Conservation (phyloP, 2,888 invertebrate genomes). For the Galeopsomyia nigrocyanea region DNA sequence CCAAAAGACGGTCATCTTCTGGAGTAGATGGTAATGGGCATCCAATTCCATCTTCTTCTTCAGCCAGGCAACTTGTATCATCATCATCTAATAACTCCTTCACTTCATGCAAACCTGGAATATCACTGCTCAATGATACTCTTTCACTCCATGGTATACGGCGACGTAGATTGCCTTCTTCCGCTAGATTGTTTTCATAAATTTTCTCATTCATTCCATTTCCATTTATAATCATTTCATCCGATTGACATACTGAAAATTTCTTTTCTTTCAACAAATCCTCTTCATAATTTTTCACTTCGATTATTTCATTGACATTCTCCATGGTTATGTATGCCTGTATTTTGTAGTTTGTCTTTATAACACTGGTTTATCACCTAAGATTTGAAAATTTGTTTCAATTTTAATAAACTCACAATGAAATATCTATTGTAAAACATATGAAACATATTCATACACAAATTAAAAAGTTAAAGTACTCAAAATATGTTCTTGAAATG, state of each 20-base stretch:
- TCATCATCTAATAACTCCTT: slow-evolving; percentile 66
- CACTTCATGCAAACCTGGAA: slow-evolving; percentile 65
- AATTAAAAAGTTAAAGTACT: too few species aligned
- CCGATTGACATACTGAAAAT: too few species aligned
- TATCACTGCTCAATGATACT: slow-evolving; percentile 61
- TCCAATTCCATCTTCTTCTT: slow-evolving; percentile 85
- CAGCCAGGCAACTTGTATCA: slow-evolving; percentile 69
- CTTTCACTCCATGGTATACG: slow-evolving; percentile 66
- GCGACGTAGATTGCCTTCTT: slow-evolving; percentile 58
- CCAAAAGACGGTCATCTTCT: slow-evolving; percentile 85
- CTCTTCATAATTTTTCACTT: slow-evolving; percentile 30
- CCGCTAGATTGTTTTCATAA: not conserved
- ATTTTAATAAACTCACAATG: too few species aligned
- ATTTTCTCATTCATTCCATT: not conserved
- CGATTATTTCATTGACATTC: slow-evolving; percentile 41
- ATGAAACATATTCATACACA: too few species aligned
- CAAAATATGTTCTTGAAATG: too few species aligned
- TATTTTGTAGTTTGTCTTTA: too few species aligned
- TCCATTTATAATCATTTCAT: not conserved
- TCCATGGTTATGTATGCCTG: slow-evolving; percentile 1
- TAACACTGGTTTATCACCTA: too few species aligned
- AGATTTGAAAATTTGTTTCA: too few species aligned
- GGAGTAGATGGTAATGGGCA: slow-evolving; percentile 90
- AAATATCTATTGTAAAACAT: too few species aligned
- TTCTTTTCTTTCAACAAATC: not conserved